These are phyloP conservation scores for Syngnathus rostellatus DNA, from an alignment of 2,797 vertebrate genomes.

Conservation along the genomic window DNA sequence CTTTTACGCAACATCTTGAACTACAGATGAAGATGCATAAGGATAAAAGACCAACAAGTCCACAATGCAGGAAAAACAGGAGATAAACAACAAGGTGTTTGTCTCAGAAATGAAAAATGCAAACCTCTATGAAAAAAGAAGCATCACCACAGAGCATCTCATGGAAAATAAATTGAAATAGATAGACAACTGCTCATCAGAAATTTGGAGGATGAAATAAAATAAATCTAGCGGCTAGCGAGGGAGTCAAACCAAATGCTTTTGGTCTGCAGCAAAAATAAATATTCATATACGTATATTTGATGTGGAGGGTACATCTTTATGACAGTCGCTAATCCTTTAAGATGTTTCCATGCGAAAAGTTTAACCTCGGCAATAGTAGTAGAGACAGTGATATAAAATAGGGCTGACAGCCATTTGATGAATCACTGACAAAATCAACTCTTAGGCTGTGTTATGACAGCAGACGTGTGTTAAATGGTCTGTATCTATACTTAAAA, in stretches of 20 bases:
- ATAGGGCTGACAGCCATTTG: background rate
- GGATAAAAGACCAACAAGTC: too few relatives aligned
- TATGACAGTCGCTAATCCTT: background rate
- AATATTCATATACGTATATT: background rate
- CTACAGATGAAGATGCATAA: too few relatives aligned
- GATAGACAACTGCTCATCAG: too few relatives aligned
- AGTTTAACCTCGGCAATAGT: background rate
- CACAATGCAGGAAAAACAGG: too few relatives aligned
- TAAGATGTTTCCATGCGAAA: background rate
- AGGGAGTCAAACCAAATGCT: background rate
- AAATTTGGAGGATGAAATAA: too few relatives aligned
- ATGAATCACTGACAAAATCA: conserved; percentile 2
- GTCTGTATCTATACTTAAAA: background rate
- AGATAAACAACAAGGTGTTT: too few relatives aligned
- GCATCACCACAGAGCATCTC: too few relatives aligned
- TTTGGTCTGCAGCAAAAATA: background rate
- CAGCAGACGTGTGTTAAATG: conserved; percentile 2
- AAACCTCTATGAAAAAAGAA: too few relatives aligned
- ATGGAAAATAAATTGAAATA: too few relatives aligned
- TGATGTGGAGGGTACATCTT: background rate
- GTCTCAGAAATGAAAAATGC: too few relatives aligned
- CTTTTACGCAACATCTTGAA: too few relatives aligned
- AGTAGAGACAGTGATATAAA: background rate
- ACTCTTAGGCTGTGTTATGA: conserved; percentile 1
- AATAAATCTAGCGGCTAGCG: too few relatives aligned